Evolutionary conservation across 2,888 invertebrate genomes (phyloP).

Genomic region (Gortyna flavago): DNA sequence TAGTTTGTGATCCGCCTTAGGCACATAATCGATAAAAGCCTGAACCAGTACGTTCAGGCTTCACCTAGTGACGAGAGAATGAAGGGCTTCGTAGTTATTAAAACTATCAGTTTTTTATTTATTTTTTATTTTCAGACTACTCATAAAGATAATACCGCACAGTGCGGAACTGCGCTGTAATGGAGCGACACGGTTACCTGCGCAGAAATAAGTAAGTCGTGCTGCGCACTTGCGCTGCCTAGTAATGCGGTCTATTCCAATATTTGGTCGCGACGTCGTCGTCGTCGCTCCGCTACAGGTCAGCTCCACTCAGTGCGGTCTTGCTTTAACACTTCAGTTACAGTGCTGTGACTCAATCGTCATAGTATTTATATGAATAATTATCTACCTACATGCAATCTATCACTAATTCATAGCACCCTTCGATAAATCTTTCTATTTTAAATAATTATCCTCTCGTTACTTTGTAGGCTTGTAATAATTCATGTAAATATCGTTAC

Average conservation of each 20-base stretch:
- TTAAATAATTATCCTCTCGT: constrained; percentile 5
- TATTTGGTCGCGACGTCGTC: neutral
- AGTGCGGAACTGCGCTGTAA: constrained; percentile 8
- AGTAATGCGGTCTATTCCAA: neutral
- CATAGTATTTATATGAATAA: constrained; percentile 55
- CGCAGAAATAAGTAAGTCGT: neutral
- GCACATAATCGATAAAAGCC: neutral
- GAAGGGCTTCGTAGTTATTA: neutral
- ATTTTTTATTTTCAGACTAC: constrained; percentile 43
- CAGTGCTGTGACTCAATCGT: constrained; percentile 11
- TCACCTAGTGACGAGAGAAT: neutral
- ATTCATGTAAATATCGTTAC: constrained; percentile 44
- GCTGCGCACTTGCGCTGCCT: neutral
- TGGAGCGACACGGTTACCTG: neutral
- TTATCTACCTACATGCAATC: constrained; percentile 42
- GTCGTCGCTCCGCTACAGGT: neutral
- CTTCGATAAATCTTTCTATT: constrained; percentile 31
- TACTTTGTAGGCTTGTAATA: constrained; percentile 48
- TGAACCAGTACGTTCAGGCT: neutral
- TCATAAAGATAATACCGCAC: constrained; percentile 17
- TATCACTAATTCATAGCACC: constrained; percentile 60
- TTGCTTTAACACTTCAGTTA: constrained; percentile 26
- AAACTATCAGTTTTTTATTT: constrained; percentile 17
- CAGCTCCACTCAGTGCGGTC: constrained; percentile 11
- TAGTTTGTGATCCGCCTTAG: neutral